phyloP scores from a whole-genome alignment of 53 echinoderm and acorn worm species.

The Arbacia lixula region DNA sequence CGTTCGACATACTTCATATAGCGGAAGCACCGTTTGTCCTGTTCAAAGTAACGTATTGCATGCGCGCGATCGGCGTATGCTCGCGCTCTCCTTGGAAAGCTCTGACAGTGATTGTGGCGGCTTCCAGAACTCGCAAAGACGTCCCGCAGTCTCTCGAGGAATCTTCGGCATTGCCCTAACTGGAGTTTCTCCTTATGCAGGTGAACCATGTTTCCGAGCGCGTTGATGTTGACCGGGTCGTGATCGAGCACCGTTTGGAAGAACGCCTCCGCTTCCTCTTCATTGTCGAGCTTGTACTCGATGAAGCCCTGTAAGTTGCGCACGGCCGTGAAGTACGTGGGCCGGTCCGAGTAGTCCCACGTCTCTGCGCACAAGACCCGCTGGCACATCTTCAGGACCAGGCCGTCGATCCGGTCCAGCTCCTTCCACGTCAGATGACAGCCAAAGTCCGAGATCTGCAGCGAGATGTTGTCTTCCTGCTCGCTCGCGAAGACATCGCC shows the following conservation, averaged over 20 bases:
- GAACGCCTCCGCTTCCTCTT: conserved; percentile 50
- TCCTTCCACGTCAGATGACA: conserved; percentile 87
- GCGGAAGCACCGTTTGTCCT: conserved; percentile 75
- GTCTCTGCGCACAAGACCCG: conserved; percentile 49
- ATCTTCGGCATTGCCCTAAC: neutral
- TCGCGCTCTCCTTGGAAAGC: conserved; percentile 60
- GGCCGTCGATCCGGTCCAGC: conserved; percentile 52
- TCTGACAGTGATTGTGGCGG: neutral
- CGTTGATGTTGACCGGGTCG: conserved; percentile 76
- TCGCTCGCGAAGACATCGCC: conserved; percentile 8
- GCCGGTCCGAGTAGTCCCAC: conserved; percentile 70
- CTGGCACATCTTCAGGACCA: conserved; percentile 42
- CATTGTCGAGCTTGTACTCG: conserved; percentile 67
- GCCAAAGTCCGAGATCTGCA: conserved; percentile 70
- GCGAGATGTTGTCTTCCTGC: conserved; percentile 29
- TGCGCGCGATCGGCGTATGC: conserved; percentile 83
- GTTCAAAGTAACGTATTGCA: conserved; percentile 82
- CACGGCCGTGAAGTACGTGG: conserved; percentile 70
- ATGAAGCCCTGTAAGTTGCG: conserved; percentile 85
- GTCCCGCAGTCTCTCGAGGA: conserved; percentile 15
- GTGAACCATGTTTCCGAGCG: conserved; percentile 65
- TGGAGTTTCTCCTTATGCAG: conserved; percentile 34
- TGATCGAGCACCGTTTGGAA: conserved; percentile 65
- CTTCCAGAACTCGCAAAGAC: conserved; percentile 30
- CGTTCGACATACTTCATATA: conserved; percentile 83